Percentiles rank a stretch among this genome's conserved stretches.
Evolutionary conservation across 1,140 invertebrate genomes (phyloP).

Genomic region (Dendrolimus punctatus): DNA sequence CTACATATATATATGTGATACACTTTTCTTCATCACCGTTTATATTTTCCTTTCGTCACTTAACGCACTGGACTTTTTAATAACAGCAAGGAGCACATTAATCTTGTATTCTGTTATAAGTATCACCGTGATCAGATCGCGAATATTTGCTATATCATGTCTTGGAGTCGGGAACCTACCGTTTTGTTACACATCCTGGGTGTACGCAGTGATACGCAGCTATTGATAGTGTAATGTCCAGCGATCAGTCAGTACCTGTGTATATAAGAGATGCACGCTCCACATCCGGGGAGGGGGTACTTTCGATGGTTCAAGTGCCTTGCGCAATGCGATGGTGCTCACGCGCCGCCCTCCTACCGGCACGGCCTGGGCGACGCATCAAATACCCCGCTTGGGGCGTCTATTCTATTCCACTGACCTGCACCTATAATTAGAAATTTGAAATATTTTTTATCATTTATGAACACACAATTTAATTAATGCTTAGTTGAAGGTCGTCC

Average conservation of each 20-base stretch:
- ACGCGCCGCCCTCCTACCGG: constrained; percentile 38
- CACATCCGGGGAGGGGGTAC: constrained; percentile 59
- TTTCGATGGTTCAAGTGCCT: constrained; percentile 60
- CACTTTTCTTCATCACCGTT: too few relatives aligned
- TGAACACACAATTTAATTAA: too few relatives aligned
- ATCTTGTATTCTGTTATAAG: too few relatives aligned
- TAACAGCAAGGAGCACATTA: too few relatives aligned
- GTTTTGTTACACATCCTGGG: constrained; percentile 57
- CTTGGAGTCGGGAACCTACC: constrained; percentile 31
- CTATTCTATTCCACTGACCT: neutral
- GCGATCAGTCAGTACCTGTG: constrained; percentile 45
- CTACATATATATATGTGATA: too few relatives aligned
- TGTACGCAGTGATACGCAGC: constrained; percentile 32
- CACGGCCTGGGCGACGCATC: constrained; percentile 11
- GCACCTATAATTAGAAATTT: too few relatives aligned
- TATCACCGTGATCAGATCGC: too few relatives aligned
- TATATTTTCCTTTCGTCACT: too few relatives aligned
- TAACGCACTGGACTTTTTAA: too few relatives aligned
- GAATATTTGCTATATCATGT: constrained; percentile 3
- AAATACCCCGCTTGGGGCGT: constrained; percentile 11
- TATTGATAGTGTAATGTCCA: constrained; percentile 56
- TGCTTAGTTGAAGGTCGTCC: too few relatives aligned
- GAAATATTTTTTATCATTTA: too few relatives aligned
- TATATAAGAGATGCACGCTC: constrained; percentile 62
- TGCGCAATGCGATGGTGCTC: constrained; percentile 57